Percentiles rank a stretch among this genome's conserved stretches.
These are phyloP conservation scores for Syrista parreyssii DNA, from an alignment of 2,888 invertebrate genomes.

Conservation along the genomic window DNA sequence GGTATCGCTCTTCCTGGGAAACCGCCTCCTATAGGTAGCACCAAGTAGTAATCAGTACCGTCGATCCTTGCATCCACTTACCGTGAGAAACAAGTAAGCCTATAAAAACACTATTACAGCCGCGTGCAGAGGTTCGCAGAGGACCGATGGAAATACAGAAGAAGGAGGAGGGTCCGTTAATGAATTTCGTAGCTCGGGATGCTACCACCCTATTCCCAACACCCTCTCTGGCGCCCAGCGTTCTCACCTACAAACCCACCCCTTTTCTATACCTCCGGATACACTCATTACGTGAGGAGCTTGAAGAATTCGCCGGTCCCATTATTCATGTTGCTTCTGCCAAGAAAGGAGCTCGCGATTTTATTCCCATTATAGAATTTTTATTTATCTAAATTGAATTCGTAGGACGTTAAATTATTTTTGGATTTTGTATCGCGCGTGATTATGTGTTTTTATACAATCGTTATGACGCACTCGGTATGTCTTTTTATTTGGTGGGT, in stretches of 20 bases:
- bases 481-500: not conserved
- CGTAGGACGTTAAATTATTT: not conserved
- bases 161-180: conserved; percentile 39
- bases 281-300: conserved; percentile 56
- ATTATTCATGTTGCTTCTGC: conserved; percentile 48
- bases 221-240: conserved; percentile 26
- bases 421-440: not conserved
- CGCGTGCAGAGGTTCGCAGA: conserved; percentile 40
- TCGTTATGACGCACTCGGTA: conserved; percentile 12
- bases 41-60: conserved; percentile 38
- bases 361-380: not conserved
- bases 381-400: not conserved
- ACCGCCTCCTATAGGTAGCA: not conserved
- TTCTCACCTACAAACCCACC: conserved; percentile 13
- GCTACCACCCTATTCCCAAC: conserved; percentile 40
- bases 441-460: conserved; percentile 13
- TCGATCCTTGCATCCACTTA: conserved; percentile 36
- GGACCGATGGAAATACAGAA: conserved; percentile 1
- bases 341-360: not conserved
- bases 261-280: conserved; percentile 8
- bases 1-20: not conserved
- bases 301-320: conserved; percentile 49
- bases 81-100: conserved; percentile 40
- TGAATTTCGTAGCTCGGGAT: conserved; percentile 49
- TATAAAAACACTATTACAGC: conserved; percentile 50